A percentile compares a stretch with the other conserved stretches of the same genome.
Evolutionary conservation across 53 echinoderm and acorn worm species (phyloP).

Genomic region (Henricia sp.): DNA sequence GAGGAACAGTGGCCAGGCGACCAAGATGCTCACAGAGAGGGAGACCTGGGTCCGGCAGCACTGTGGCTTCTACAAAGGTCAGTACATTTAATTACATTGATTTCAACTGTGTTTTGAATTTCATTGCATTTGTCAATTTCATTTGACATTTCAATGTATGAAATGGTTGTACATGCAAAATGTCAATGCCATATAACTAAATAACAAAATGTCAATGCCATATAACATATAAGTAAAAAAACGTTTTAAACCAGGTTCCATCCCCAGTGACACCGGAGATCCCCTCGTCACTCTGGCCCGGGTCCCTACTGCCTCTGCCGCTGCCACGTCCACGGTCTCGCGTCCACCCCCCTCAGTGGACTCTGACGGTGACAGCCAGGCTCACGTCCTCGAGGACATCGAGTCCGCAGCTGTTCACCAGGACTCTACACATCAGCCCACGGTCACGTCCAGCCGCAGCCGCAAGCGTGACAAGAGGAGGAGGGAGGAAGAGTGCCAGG

Average conservation of each 20-base stretch:
- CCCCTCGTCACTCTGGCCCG: conserved; percentile 47
- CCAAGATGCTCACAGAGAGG: conserved; percentile 14
- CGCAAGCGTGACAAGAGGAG: conserved; percentile 47
- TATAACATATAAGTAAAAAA: no score
- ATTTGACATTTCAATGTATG: conserved; percentile 18
- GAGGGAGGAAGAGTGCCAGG: conserved; percentile 14
- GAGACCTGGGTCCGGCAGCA: conserved; percentile 18
- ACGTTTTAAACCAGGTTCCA: conserved; percentile 32
- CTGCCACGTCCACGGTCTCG: conserved; percentile 33
- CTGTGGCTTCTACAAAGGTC: conserved; percentile 27
- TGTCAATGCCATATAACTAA: no score
- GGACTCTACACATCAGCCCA: no score
- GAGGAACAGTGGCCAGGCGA: conserved; percentile 39
- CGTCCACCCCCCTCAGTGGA: conserved; percentile 37
- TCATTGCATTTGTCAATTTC: conserved; percentile 7
- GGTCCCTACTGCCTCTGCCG: conserved; percentile 27
- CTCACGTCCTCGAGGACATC: conserved; percentile 31
- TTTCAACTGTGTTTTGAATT: conserved; percentile 27
- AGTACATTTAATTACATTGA: conserved; percentile 36
- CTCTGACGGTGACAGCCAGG: conserved; percentile 23
- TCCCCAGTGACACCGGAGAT: conserved; percentile 33
- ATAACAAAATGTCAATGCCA: conserved; percentile 36
- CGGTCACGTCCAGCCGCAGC: conserved; percentile 36
- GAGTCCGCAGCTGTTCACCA: conserved; percentile 29
- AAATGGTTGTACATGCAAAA: neutral